Evolutionary conservation across 1,140 invertebrate genomes (phyloP), one percentile per base, ranked within the genome.

Genomic region (Hestina assimilis): DNA sequence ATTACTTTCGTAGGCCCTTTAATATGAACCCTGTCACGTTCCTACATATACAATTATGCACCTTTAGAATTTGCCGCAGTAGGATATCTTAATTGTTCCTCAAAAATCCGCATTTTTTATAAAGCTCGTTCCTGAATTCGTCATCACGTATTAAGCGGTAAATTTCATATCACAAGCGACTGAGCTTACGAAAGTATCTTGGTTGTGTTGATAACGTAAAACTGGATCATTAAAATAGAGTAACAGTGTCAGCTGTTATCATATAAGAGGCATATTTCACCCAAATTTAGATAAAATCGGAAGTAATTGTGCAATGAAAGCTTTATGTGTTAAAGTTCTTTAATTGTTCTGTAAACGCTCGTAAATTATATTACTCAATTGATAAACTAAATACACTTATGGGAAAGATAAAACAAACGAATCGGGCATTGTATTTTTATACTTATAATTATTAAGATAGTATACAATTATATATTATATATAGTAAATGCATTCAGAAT

Each of bases 11-110:
- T 63, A 61, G 50, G 56, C 66, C 66, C 62, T 66, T 59, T 52
- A 64, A 73, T 57, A 63, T 57, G 54, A 76, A 63, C 47, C 62
- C 15, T 9, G 68, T 82, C 79, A 82, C 77, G 81, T 84, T 12
- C 31, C 38, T 29, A 21, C 2, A 58, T 62, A 41, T 52, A 67
- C 43, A n/a, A n/a, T n/a, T n/a, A n/a, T n/a, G n/a, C n/a, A 60
- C 59, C 63, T 76, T 74, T 63, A 61, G 66, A 74, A 72, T 71
- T 65, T 63, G 47, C 53, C 68, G 72, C 55, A 46, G 38, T 5
- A 50, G 43, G 47, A 59, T 59, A 42, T 56, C 40, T 63, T 24
- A 38, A 55, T 58, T 48, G 45, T 61, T 57, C 33, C 28, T 33
- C 24, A 61, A 66, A n/a, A 59, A 45, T 63, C 48, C 57, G 40